phyloP scores from a whole-genome alignment of 2,113 vertebrate genomes.

The Aptenodytes forsteri region DNA sequence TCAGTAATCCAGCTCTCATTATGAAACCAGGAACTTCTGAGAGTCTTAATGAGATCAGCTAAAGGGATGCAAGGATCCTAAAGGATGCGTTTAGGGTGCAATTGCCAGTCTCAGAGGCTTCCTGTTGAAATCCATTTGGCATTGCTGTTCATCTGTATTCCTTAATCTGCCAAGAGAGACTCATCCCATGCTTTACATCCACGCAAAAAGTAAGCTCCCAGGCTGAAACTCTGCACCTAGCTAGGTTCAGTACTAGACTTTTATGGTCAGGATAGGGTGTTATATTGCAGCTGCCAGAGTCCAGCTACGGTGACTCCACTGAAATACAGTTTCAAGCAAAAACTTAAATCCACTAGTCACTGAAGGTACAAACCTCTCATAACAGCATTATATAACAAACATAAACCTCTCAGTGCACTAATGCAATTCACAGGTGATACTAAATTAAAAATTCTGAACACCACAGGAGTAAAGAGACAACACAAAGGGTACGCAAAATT shows the following conservation, averaged over 20 bases:
- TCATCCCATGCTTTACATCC: not conserved
- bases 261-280: not conserved
- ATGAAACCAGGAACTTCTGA: not conserved
- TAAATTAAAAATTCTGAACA: slow-evolving; percentile 12
- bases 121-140: not conserved
- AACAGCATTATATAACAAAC: slow-evolving; percentile 28
- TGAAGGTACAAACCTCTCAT: not conserved
- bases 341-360: slow-evolving; percentile 13
- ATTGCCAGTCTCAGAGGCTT: not conserved
- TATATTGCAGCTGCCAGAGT: slow-evolving; percentile 11
- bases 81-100: not conserved
- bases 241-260: not conserved
- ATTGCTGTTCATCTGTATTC: not conserved
- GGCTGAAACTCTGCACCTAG: not conserved
- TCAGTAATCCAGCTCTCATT: not conserved
- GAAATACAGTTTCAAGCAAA: slow-evolving; percentile 22
- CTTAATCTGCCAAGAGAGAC: not conserved
- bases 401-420: slow-evolving; percentile 34
- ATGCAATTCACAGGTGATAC: not conserved
- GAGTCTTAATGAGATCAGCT: not conserved
- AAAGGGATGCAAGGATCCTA: not conserved
- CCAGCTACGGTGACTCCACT: not conserved
- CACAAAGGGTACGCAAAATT: not conserved
- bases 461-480: not conserved
- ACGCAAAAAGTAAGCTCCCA: not conserved